Evolutionary conservation across 2,113 vertebrate genomes (phyloP).

Genomic region (Alethe diademata): DNA sequence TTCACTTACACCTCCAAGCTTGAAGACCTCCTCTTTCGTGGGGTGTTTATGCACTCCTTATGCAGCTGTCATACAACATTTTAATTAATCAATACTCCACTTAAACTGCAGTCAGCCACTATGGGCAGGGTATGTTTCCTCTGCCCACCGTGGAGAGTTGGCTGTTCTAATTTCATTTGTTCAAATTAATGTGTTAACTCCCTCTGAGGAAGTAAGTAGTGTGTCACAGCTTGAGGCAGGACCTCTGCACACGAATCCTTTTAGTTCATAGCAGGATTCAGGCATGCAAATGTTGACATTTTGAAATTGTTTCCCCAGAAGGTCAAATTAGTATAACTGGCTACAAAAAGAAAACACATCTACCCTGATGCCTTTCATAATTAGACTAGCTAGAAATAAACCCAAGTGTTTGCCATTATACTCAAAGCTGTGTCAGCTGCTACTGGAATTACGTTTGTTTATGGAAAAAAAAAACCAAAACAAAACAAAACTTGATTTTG

Average conservation of each 20-base stretch:
- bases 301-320: slow-evolving; percentile 57
- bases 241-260: slow-evolving; percentile 30
- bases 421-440: neutral
- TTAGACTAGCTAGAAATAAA: slow-evolving; percentile 1
- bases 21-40: neutral
- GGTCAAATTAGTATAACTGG: slow-evolving; percentile 54
- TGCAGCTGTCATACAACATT: slow-evolving; percentile 11
- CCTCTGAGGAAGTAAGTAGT: slow-evolving; percentile 51
- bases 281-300: slow-evolving; percentile 61
- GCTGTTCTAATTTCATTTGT: slow-evolving; percentile 62
- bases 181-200: slow-evolving; percentile 70
- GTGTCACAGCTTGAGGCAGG: slow-evolving; percentile 43
- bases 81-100: slow-evolving; percentile 41
- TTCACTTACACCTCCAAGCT: neutral
- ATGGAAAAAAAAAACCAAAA: neutral
- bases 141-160: slow-evolving; percentile 42
- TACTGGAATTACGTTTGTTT: neutral
- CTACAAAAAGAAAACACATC: slow-evolving; percentile 37
- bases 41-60: slow-evolving; percentile 54
- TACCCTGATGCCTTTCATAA: slow-evolving; percentile 15
- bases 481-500: neutral
- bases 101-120: slow-evolving; percentile 39
- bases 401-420: neutral
- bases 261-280: slow-evolving; percentile 48
- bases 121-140: slow-evolving; percentile 38